A percentile compares a stretch with the other conserved stretches of the same genome.
These are phyloP conservation scores for Oreochromis mossambicus DNA, from an alignment of 2,797 vertebrate genomes.

Conservation along the genomic window DNA sequence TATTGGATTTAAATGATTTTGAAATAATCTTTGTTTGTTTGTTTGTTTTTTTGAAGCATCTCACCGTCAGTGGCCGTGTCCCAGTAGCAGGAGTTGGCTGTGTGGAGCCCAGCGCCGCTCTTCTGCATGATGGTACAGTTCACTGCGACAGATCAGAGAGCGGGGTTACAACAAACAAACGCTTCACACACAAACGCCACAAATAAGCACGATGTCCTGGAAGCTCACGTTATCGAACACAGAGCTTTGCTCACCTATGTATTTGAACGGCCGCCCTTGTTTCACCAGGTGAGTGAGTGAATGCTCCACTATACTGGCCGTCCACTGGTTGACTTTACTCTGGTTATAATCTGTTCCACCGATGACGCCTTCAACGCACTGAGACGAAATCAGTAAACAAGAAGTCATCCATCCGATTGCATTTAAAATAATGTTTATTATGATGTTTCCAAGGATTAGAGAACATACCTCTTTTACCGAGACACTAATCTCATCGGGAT, in stretches of 20 bases:
- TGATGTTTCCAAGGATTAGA: background rate
- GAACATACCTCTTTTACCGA: conserved; percentile 87
- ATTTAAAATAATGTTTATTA: background rate
- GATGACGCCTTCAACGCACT: conserved; percentile 90
- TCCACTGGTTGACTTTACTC: conserved; percentile 94
- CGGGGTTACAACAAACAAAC: background rate
- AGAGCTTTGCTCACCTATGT: conserved; percentile 81
- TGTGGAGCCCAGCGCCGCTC: conserved; percentile 93
- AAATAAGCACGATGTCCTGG: background rate
- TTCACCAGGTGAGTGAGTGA: conserved; percentile 90
- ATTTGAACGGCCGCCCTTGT: conserved; percentile 90
- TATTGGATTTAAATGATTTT: background rate
- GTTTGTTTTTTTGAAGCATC: background rate
- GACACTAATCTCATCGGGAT: conserved; percentile 85
- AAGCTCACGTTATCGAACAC: background rate
- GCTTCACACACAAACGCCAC: background rate
- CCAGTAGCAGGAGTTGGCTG: conserved; percentile 97
- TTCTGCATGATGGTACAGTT: conserved; percentile 95
- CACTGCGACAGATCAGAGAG: conserved; percentile 72
- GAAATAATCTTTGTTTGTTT: background rate
- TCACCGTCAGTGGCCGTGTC: conserved; percentile 93
- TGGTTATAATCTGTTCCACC: conserved; percentile 93
- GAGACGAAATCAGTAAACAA: conserved; percentile 17
- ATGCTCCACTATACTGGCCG: conserved; percentile 92
- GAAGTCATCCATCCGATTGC: background rate